Evolutionary conservation across 92 coral and sea anemone genomes (phyloP).

Genomic region (Muricea muricata): DNA sequence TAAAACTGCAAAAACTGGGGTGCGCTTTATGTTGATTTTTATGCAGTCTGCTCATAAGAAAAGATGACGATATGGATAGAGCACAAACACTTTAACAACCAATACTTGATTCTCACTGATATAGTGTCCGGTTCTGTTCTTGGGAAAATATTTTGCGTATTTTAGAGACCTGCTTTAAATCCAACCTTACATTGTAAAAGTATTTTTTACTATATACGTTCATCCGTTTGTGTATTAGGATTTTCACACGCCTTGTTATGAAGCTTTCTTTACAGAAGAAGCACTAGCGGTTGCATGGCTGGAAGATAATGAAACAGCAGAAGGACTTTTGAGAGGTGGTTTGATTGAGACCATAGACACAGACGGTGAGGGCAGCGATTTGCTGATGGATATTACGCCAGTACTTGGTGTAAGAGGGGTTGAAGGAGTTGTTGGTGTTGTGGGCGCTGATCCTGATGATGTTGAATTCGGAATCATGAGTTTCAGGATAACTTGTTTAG

Average conservation of each 20-base stretch:
- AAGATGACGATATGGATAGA: too few relatives aligned
- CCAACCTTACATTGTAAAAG: background rate
- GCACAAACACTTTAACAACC: too few relatives aligned
- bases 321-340: slow-evolving; percentile 71
- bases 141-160: too few relatives aligned
- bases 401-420: slow-evolving; percentile 82
- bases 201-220: too few relatives aligned
- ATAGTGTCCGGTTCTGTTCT: too few relatives aligned
- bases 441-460: slow-evolving; percentile 40
- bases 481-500: slow-evolving; percentile 39
- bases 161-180: background rate
- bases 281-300: slow-evolving; percentile 29
- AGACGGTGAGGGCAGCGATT: slow-evolving; percentile 63
- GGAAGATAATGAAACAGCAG: slow-evolving; percentile 64
- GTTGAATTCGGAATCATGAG: slow-evolving; percentile 39
- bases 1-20: too few relatives aligned
- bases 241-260: slow-evolving; percentile 2
- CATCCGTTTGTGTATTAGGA: background rate
- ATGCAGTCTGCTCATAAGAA: too few relatives aligned
- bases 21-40: too few relatives aligned
- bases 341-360: slow-evolving; percentile 58
- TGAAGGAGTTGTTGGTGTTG: slow-evolving; percentile 49
- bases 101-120: too few relatives aligned
- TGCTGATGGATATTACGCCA: slow-evolving; percentile 75
- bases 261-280: background rate